Evolutionary conservation across 2,797 vertebrate species (phyloP), one percentile per base, ranked within the genome.

Genomic region (Tenualosa thibaudeaui): DNA sequence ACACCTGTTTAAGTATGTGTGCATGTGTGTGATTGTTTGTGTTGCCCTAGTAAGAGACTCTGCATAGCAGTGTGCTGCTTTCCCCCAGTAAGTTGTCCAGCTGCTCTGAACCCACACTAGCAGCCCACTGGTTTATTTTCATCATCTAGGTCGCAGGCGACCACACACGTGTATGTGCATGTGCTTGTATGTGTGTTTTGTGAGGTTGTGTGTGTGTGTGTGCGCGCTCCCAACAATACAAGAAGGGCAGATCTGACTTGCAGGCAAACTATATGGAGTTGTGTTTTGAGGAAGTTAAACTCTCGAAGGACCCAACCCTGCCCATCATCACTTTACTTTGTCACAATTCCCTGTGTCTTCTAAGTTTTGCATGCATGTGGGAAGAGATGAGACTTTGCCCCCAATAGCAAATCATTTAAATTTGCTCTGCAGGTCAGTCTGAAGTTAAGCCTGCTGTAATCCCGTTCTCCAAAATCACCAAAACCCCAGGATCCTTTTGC

Each of bases 111-210:
- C 83, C 83, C 88, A 86, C 87, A 89, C 85, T 90, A 88, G 86
- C 83, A 84, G 90, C 91, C 89, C 86, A 83, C 81, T 46, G 91
- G 92, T 95, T 95, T 95, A 95, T 95, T 96, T 95, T 95, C 90
- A 95, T 94, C 91, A 94, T 93, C 91, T 95, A 94, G 95, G 94
- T 95, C 94, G 89, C 91, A 83, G 84, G 85, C 81, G 84, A 89
- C 91, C 50, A 51, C 50, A 51, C 7, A 51, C 93, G 93, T 92
- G 91, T 75, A 37, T 17, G 31, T 17, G 31, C 40, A 13, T 15
- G 68, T 40, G 91, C 93, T 92, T 92, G 91, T 65, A 3, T 31
- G 62, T 68, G 24, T 68, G 62, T 31, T 65, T 24, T 37, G 65
- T 68, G 65, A 37, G 65, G 37, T 26, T 37, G 26, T 37, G 10